Base-by-base conservation (phyloP, 2,113 vertebrate species). In the Halichoeres trimaculatus region DNA sequence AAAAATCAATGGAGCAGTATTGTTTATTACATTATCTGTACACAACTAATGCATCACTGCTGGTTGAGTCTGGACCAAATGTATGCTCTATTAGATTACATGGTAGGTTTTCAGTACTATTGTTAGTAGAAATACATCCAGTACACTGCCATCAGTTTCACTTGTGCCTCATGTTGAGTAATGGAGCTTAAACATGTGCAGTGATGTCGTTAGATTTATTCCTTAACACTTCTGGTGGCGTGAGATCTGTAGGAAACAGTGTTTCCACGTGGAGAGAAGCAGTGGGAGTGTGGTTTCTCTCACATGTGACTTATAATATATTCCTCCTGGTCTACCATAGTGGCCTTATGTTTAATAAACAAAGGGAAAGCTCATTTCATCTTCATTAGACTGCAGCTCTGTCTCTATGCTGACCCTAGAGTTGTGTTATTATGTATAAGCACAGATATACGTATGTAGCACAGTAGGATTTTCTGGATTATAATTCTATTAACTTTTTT, bases 331-430 rank as follows among this genome's bases (percentile, higher is more conserved):
- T 91, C 85, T 85, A 89, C 93, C 93, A 92, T 93, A 91, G 91
- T 91, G 93, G 93, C 93, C 94, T 94, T 94, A 94, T 91, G 91
- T 94, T 93, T 77, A 78, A 83, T 84, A 83, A 83, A 88, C 76
- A 82, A 89, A 85, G 73, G 65, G 78, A 84, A 90, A 61, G 45
- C 64, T 53, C 5, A 67, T 85, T 68, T 69, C 48, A 60, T 83
- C 77, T 76, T 81, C 81, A 76, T 75, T 85, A 75, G n/a, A 77
- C 41, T 63, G 48, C 69, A 72, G 65, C 30, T 69, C 61, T 19
- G 38, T 79, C 80, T 76, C 80, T 59, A 66, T 56, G 74, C 81
- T 71, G 63, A 89, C 50, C 67, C 71, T 36, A 56, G 65, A 75
- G 66, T 87, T 68, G n/a, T 78, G 76, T 86, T 83, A 81, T 79